Base-by-base conservation (phyloP, 1,140 invertebrate genomes). In the Oryzaephilus surinamensis region DNA sequence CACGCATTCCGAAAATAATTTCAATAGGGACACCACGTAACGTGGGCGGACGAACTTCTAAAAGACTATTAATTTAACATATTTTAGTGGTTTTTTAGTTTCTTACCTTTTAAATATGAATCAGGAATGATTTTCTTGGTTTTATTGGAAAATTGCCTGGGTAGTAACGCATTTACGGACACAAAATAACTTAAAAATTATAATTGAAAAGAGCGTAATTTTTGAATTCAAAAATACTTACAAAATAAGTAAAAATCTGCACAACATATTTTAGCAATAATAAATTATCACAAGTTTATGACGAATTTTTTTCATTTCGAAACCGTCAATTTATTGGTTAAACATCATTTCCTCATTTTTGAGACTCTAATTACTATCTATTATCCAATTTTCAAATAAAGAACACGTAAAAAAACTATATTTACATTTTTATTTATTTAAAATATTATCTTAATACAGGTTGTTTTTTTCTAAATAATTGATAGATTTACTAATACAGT, bases 1-100 rank as follows among this genome's bases (percentile, higher is more conserved):
- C 76, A 54, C 79, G 81, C 52, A 85, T 81, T 46, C 79, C 81
- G 58, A 84, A 83, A 50, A 82, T 74, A 15, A 86, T 77, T 28
- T 73, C 62, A 20, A 84, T 75, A 21, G 81, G 79, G 29, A 72
- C 67, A 10, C 73, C 74, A 50, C 77, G 76, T 24, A 65, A 67
- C 3, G 77, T 74, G 17, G 79, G 77, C 21, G 81, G 80, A 47
- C 79, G 70, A 52, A 81, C 77, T 67, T 83, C 80, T 81, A 63
- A 6, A 46, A 41, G 14, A 10, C 14, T 6, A n/a, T 21, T 31
- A n/a, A 10, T 21, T 12, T 26, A 20, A 8, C 14, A 11, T 13
- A 12, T 35, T 12, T 18, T 23, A 7, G n/a, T 33, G 19, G 24
- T 8, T 27, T 10, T 38, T 26, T n/a, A 8, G 34, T 16, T 32